A percentile compares a stretch with the other conserved stretches of the same genome.
phyloP scores from a whole-genome alignment of 1,140 invertebrate genomes.

The Brachionus paranguensis region DNA sequence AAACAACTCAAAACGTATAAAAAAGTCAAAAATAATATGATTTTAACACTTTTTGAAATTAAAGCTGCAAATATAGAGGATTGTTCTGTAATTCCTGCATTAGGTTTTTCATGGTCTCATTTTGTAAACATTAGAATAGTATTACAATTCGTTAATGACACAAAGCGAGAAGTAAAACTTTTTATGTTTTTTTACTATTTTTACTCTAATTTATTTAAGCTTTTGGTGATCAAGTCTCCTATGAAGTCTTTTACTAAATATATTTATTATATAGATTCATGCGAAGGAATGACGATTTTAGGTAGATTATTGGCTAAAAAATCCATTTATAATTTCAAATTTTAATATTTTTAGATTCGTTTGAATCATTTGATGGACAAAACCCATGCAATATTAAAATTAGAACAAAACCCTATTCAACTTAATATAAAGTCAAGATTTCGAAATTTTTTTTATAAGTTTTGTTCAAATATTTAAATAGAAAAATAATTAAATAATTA shows the following conservation, averaged over 20 bases:
- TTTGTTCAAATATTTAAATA: no score
- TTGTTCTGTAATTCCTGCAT: not conserved
- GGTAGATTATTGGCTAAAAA: not conserved
- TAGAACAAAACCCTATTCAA: slow-evolving; percentile 5
- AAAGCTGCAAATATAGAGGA: not conserved
- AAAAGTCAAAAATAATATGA: not conserved
- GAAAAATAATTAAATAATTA: no score
- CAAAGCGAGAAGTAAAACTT: slow-evolving; percentile 7
- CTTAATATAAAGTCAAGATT: no score
- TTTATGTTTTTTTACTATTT: not conserved
- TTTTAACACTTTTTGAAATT: not conserved
- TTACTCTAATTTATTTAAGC: no score
- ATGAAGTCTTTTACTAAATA: not conserved
- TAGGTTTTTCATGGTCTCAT: slow-evolving; percentile 3
- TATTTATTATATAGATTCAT: not conserved
- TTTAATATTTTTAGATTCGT: not conserved
- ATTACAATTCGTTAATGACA: not conserved
- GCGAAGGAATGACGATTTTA: not conserved
- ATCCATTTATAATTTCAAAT: not conserved
- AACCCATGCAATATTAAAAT: not conserved
- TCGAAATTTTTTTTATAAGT: no score
- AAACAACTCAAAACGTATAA: not conserved
- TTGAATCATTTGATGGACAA: not conserved
- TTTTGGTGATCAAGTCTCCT: not conserved
- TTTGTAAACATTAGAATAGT: slow-evolving; percentile 3